phyloP scores from a whole-genome alignment of 2,888 invertebrate species.

The Dione vanillae region DNA sequence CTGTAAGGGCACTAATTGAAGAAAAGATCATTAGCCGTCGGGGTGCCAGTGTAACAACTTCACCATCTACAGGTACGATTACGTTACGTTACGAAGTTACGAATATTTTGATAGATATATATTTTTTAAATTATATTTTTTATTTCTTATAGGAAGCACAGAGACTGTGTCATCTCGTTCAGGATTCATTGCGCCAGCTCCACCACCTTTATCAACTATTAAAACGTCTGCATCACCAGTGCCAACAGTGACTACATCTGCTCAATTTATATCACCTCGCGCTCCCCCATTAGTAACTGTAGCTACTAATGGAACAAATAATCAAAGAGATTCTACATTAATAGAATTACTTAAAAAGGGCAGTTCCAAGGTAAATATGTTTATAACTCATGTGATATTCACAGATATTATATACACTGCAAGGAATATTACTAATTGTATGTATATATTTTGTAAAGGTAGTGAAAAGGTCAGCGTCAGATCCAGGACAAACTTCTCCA shows the following conservation, averaged over 20 bases:
- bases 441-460: constrained; percentile 62
- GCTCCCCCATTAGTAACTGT: constrained; percentile 71
- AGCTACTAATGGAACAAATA: constrained; percentile 64
- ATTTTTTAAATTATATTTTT: background rate
- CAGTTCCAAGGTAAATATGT: constrained; percentile 77
- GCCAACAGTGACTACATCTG: constrained; percentile 77
- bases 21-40: constrained; percentile 96
- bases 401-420: constrained; percentile 12
- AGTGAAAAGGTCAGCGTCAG: constrained; percentile 90
- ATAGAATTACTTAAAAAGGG: constrained; percentile 91
- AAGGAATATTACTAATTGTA: background rate
- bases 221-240: constrained; percentile 69
- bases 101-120: background rate
- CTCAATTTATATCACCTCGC: constrained; percentile 76
- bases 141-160: constrained; percentile 57
- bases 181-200: constrained; percentile 76
- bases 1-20: constrained; percentile 94
- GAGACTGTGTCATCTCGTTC: constrained; percentile 63
- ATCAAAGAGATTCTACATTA: constrained; percentile 89
- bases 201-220: constrained; percentile 73
- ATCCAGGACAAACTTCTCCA: constrained; percentile 86
- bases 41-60: constrained; percentile 77
- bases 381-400: constrained; percentile 19
- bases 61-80: constrained; percentile 54
- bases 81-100: background rate